These are phyloP conservation scores for Thinocorus orbignyianus DNA, from an alignment of 2,113 vertebrate genomes.

Conservation along the genomic window DNA sequence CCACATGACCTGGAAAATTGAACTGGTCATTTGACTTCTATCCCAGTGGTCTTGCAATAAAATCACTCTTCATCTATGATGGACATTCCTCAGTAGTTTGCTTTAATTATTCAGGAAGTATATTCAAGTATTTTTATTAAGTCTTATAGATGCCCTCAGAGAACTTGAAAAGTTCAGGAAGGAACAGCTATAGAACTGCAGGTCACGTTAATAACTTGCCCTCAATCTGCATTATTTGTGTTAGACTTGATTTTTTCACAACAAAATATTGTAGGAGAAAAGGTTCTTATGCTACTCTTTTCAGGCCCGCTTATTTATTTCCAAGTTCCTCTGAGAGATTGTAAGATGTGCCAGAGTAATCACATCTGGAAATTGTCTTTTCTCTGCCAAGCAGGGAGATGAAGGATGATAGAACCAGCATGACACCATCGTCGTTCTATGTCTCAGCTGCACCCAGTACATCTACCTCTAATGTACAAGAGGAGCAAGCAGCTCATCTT, in stretches of 20 bases:
- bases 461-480: neutral
- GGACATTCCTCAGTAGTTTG: neutral
- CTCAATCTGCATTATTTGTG: neutral
- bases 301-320: neutral
- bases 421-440: neutral
- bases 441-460: neutral
- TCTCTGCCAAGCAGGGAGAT: neutral
- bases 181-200: neutral
- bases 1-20: neutral
- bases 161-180: neutral
- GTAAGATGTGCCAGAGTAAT: neutral
- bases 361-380: neutral
- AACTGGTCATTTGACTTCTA: neutral
- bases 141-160: neutral
- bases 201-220: neutral
- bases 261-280: neutral
- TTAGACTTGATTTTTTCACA: neutral
- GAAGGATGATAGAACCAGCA: neutral
- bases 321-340: neutral
- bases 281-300: neutral
- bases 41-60: neutral
- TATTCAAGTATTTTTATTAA: neutral
- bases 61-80: neutral
- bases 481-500: neutral
- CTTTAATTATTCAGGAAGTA: neutral